Evolutionary conservation across 1,140 invertebrate genomes (phyloP), one percentile per base, ranked within the genome.

Genomic region (Camponotus pennsylvanicus): DNA sequence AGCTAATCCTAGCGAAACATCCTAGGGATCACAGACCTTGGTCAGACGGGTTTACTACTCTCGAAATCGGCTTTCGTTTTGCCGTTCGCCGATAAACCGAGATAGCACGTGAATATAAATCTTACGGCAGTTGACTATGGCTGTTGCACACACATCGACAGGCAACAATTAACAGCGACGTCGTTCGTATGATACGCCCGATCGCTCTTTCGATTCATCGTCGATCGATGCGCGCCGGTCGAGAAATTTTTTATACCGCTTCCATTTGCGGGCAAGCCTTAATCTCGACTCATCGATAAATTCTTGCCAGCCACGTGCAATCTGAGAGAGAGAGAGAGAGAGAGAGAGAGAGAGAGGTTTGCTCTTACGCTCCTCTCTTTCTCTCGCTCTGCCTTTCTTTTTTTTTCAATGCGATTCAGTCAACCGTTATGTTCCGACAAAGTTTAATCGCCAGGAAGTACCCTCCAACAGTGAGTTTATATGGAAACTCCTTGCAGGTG

Each of bases 391-490:
- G 11, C 63, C 77, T 59, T 42, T 55, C 13, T 59, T 64, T 83
- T 82, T 89, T 87, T 87, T 21, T 32, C 66, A 86, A 89, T 63
- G 70, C 70, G 34, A 73, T 77, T 89, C 70, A 86, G 87, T 73
- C 76, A 82, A 84, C 83, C 73, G 76, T 52, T 61, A 63, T 69
- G 87, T 66, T 86, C 71, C 83, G 70, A 75, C 87, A 63, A 86
- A 83, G 83, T 89, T 88, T 89, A 89, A 89, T 89, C 88, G 79
- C 87, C 88, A 89, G 88, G 79, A 89, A 89, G 85, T 79, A 88
- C 83, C 87, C 76, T 89, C 84, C 13, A 75, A 21, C 34, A 37
- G 67, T 15, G 82, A 78, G 67, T 89, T 88, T 84, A 69, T 89
- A 79, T 80, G 67, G 61, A 67, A 88, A 88, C 42, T 88, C 66